Percentiles rank a stretch among this genome's conserved stretches.
Evolutionary conservation across 2,113 vertebrate species (phyloP).

Genomic region (Rhea americana): DNA sequence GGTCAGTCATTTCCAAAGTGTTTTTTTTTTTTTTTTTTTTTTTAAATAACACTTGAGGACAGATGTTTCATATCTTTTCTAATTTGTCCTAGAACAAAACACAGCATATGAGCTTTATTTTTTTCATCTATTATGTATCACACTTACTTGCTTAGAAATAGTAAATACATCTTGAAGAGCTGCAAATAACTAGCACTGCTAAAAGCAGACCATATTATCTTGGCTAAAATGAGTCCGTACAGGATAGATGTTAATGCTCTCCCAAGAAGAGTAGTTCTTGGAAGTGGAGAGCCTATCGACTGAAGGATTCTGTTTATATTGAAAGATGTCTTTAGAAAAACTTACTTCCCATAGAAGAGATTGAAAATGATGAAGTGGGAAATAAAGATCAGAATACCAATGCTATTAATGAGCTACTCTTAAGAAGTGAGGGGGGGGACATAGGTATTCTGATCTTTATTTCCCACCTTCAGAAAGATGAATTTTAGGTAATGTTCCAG

Average conservation of each 20-base stretch:
- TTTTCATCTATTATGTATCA: background rate
- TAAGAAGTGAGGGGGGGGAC: background rate
- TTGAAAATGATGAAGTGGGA: background rate
- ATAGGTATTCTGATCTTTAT: no score
- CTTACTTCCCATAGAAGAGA: background rate
- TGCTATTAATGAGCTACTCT: background rate
- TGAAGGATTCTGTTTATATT: background rate
- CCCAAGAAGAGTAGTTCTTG: background rate
- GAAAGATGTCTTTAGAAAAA: background rate
- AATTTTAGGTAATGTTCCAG: background rate
- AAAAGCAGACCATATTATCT: background rate
- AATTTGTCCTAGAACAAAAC: background rate
- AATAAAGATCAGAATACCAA: background rate
- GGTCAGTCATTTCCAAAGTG: background rate
- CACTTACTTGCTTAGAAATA: background rate
- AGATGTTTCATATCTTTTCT: background rate
- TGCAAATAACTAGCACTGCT: background rate
- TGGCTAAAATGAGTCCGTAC: background rate
- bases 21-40: no score
- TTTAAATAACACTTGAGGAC: background rate
- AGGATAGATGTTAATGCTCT: background rate
- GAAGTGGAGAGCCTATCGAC: background rate
- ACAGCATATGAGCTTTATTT: background rate
- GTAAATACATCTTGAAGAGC: background rate
- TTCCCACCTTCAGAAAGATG: background rate